Base-by-base conservation (phyloP, 2,888 invertebrate species). In the Acanthococcus lagerstroemiae region DNA sequence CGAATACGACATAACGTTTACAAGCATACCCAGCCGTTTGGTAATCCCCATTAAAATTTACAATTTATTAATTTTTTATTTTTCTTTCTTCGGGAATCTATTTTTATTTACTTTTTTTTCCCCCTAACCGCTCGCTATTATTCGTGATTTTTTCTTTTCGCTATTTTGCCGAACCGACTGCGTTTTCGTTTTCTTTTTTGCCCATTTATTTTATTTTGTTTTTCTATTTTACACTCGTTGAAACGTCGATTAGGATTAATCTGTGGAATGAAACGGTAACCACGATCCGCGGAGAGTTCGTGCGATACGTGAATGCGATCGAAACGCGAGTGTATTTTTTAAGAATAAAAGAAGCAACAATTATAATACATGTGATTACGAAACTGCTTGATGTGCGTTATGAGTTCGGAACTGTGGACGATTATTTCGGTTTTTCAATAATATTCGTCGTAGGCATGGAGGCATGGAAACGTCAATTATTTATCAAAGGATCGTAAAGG, bases 401-500 rank as follows among this genome's bases (percentile, higher is more conserved):
- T 37, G 37, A 37, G 37, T 37, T 37, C n/a, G n/a, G n/a, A n/a
- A n/a, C n/a, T n/a, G n/a, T n/a, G n/a, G n/a, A n/a, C n/a, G n/a
- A n/a, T n/a, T n/a, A n/a, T n/a, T n/a, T n/a, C n/a, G 37, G 7
- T 37, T 37, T 37, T 37, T 37, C 37, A 9, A 9, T 15, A 37
- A 7, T 37, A 37, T 37, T 37, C 37, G 7, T 37, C 37, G 15
- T 44, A 44, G 57, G 44, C 37, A 57, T 57, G 57, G 57, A 57
- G 57, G 57, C 44, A 57, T 57, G 57, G 57, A 44, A 57, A 57
- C 57, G 57, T 45, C 57, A 57, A 57, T 57, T 57, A 44, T 24
- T 24, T 44, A n/a, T 57, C 57, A 57, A 57, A 57, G 57, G 57
- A 27, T 57, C 57, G 24, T 57, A 57, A 57, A 57, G 57, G 57